Percentiles rank a stretch among this genome's conserved stretches.
Evolutionary conservation across 2,113 vertebrate species (phyloP).

Genomic region (Pelecanoides urinatrix): DNA sequence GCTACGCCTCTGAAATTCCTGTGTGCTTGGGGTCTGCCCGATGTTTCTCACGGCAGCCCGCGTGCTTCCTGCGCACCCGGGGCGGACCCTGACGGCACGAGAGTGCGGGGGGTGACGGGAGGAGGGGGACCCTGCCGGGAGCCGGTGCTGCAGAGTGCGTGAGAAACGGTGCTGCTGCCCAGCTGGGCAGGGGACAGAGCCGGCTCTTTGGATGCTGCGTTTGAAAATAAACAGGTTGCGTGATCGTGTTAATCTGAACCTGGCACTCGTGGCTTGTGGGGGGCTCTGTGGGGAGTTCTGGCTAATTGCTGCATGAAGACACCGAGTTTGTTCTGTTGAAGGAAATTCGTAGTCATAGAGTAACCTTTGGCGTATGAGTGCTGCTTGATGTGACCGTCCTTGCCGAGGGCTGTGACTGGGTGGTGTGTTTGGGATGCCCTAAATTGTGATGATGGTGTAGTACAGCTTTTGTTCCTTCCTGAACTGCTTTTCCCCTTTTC

Average conservation of each 20-base stretch:
- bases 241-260: neutral
- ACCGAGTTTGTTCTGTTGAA: neutral
- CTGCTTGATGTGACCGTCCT: neutral
- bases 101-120: neutral
- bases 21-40: fast-evolving
- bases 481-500: neutral
- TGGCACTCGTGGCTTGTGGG: fast-evolving
- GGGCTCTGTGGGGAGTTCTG: neutral
- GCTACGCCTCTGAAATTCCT: neutral
- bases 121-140: neutral
- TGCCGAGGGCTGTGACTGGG: neutral
- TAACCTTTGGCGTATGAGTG: neutral
- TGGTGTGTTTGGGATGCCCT: neutral
- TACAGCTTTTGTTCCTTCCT: neutral
- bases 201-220: neutral
- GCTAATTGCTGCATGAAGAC: neutral
- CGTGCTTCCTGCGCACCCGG: fast-evolving
- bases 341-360: neutral
- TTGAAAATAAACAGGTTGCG: neutral
- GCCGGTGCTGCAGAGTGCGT: neutral
- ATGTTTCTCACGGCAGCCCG: neutral
- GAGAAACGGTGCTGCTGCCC: neutral
- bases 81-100: neutral
- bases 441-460: neutral
- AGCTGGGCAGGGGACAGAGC: neutral